These are phyloP conservation scores for Nothobranchius furzeri DNA, from an alignment of 2,113 vertebrate species.

Conservation along the genomic window DNA sequence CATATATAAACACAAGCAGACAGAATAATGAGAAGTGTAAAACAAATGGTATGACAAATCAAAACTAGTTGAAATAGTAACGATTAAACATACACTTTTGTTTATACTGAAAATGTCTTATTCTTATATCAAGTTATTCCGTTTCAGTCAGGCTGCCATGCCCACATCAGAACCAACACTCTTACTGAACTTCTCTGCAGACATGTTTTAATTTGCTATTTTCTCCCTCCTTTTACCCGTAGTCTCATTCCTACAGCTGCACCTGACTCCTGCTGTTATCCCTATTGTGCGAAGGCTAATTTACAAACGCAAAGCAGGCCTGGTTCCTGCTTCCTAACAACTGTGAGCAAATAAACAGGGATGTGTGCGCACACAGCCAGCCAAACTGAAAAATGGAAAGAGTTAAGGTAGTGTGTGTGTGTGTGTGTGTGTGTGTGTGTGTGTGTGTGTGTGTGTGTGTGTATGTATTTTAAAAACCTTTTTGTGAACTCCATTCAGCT, in stretches of 20 bases:
- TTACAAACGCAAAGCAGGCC: conserved; percentile 27
- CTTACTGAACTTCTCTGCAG: conserved; percentile 21
- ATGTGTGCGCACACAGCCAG: not conserved
- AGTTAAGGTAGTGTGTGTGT: not conserved
- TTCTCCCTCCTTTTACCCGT: not conserved
- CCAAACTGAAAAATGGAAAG: not conserved
- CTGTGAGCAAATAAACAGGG: not conserved
- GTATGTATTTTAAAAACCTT: conserved; percentile 42
- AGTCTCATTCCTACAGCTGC: conserved; percentile 14
- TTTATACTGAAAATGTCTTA: too few relatives aligned
- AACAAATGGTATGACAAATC: not conserved
- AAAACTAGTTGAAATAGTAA: not conserved
- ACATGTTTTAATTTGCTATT: conserved; percentile 18
- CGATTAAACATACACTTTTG: not conserved
- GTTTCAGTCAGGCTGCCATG: conserved; percentile 3
- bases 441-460: too few relatives aligned
- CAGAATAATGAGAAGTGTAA: not conserved
- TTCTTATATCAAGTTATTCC: not conserved
- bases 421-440: too few relatives aligned
- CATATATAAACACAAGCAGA: conserved; percentile 35
- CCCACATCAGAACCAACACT: conserved; percentile 6
- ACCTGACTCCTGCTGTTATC: conserved; percentile 27
- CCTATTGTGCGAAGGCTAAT: conserved; percentile 27
- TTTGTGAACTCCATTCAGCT: conserved; percentile 73
- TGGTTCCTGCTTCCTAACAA: conserved; percentile 19